These are phyloP conservation scores for Cerceris rybyensis DNA, from an alignment of 2,888 invertebrate species.

Conservation along the genomic window DNA sequence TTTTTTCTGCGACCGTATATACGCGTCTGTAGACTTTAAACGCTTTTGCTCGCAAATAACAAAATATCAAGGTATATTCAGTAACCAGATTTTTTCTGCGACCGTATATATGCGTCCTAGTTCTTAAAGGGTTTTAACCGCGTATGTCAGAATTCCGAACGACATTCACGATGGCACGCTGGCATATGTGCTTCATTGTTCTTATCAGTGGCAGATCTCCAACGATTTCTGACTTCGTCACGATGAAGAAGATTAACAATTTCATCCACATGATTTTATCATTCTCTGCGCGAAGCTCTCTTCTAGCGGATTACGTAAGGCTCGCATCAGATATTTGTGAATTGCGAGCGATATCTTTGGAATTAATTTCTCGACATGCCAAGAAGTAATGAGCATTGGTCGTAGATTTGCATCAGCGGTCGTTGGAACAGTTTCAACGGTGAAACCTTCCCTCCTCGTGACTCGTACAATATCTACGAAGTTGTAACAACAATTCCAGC, in stretches of 20 bases:
- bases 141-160: not conserved
- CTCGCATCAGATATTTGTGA: slow-evolving; percentile 36
- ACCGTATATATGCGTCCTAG: too few species aligned
- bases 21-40: too few species aligned
- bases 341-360: slow-evolving; percentile 22
- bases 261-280: slow-evolving; percentile 1
- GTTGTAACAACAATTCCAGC: slow-evolving; percentile 5
- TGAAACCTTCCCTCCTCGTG: slow-evolving; percentile 36
- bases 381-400: slow-evolving; percentile 43
- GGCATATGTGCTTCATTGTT: slow-evolving; percentile 17
- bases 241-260: slow-evolving; percentile 17
- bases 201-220: slow-evolving; percentile 10
- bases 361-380: not conserved
- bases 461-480: slow-evolving; percentile 41
- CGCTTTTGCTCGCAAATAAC: too few species aligned
- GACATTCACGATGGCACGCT: not conserved
- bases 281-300: not conserved
- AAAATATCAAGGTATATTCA: slow-evolving; percentile 10
- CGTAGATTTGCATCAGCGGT: slow-evolving; percentile 37
- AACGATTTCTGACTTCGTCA: slow-evolving; percentile 19
- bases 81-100: not conserved
- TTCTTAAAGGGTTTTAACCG: too few species aligned
- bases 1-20: not conserved
- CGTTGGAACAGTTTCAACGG: slow-evolving; percentile 40
- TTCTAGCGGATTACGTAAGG: not conserved